phyloP scores from a whole-genome alignment of 2,797 vertebrate species.

The Tympanoctomys barrerae region DNA sequence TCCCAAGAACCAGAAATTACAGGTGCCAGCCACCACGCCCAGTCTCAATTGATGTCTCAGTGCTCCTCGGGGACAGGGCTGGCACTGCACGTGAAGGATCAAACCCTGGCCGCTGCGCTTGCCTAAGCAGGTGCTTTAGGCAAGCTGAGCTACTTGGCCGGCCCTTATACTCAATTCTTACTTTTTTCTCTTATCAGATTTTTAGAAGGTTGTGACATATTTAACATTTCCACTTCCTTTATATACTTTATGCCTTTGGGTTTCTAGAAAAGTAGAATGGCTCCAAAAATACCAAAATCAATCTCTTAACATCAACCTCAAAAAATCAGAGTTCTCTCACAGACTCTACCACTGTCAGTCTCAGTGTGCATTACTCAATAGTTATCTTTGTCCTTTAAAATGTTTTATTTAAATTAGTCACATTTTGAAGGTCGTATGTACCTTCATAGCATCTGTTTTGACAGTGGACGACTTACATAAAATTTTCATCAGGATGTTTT shows the following conservation, averaged over 20 bases:
- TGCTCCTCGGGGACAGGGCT: too few species aligned
- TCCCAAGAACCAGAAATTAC: too few species aligned
- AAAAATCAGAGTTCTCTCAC: background rate
- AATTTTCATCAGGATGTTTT: background rate
- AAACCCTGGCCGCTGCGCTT: too few species aligned
- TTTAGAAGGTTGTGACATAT: constrained; percentile 19
- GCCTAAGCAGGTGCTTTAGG: too few species aligned
- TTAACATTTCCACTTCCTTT: background rate
- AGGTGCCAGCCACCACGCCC: too few species aligned
- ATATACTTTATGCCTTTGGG: background rate
- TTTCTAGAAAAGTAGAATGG: background rate
- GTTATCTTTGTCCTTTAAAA: background rate
- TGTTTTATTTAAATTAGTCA: constrained; percentile 6
- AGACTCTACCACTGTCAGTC: background rate
- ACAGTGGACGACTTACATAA: background rate
- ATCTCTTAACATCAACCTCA: background rate
- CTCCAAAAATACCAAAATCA: background rate
- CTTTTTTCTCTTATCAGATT: background rate
- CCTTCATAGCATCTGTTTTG: background rate
- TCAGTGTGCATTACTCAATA: background rate
- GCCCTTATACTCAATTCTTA: background rate
- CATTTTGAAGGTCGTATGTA: background rate
- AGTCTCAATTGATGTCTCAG: too few species aligned
- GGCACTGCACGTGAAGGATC: too few species aligned
- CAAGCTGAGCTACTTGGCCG: too few species aligned